These are phyloP conservation scores for Drosophila repleta DNA, from an alignment of 1,140 invertebrate genomes.

Conservation along the genomic window DNA sequence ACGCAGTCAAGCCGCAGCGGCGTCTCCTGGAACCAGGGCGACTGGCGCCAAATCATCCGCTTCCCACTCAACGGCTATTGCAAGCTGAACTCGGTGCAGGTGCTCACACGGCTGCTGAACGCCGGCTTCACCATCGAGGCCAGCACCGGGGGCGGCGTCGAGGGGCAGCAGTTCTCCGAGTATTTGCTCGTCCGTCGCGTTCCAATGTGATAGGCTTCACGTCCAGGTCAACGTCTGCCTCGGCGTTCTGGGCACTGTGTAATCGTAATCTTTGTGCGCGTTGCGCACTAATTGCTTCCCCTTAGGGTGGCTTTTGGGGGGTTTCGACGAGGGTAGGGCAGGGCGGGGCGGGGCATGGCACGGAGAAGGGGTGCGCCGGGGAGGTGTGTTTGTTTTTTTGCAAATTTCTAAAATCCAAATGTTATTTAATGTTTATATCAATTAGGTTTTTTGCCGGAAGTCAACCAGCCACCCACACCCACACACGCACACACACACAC, in stretches of 20 bases:
- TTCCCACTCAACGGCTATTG: slow-evolving; percentile 97
- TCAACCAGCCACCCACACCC: slow-evolving; percentile 8
- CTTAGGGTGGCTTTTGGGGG: slow-evolving; percentile 8
- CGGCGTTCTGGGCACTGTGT: slow-evolving; percentile 29
- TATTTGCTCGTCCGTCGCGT: slow-evolving; percentile 92
- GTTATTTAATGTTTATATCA: slow-evolving; percentile 80
- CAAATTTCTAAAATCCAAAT: slow-evolving; percentile 70
- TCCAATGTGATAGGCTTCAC: slow-evolving; percentile 81
- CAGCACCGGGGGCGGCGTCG: slow-evolving; percentile 94
- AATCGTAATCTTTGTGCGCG: slow-evolving; percentile 53
- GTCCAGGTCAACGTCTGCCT: slow-evolving; percentile 25
- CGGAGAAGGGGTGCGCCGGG: background rate
- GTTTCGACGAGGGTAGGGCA: background rate
- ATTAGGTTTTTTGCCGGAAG: slow-evolving; percentile 58
- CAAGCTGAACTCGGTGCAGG: slow-evolving; percentile 95
- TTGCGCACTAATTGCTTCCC: slow-evolving; percentile 50
- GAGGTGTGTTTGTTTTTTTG: slow-evolving; percentile 28
- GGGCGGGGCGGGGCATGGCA: background rate
- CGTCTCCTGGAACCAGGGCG: slow-evolving; percentile 93
- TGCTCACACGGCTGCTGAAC: slow-evolving; percentile 94
- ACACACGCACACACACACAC: background rate
- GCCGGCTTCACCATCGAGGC: slow-evolving; percentile 92
- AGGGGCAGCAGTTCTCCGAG: slow-evolving; percentile 96
- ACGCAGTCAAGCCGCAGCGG: slow-evolving; percentile 92
- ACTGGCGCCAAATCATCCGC: slow-evolving; percentile 93